Conservation (phyloP, 2,888 invertebrate species). For the Sphecodes monilicornis region DNA sequence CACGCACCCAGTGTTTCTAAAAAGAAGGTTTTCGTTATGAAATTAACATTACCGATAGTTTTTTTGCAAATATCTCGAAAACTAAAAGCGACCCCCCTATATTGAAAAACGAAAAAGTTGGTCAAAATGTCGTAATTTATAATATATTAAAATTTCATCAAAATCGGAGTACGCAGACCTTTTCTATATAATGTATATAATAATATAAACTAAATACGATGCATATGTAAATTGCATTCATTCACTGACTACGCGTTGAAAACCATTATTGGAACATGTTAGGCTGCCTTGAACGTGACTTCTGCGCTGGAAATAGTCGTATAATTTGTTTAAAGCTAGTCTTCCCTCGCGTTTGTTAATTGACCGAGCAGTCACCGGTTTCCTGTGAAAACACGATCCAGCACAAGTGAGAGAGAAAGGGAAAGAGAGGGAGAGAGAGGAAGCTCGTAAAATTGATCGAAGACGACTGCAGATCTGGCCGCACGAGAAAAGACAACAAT, state of each 20-base stretch:
- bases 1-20: too few relatives aligned
- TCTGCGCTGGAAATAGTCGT: neutral
- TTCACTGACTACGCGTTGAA: neutral
- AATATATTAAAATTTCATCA: too few relatives aligned
- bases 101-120: too few relatives aligned
- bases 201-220: neutral
- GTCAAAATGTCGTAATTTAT: too few relatives aligned
- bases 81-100: too few relatives aligned
- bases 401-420: neutral
- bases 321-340: conserved; percentile 16
- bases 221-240: neutral
- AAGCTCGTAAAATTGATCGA: conserved; percentile 23
- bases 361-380: neutral
- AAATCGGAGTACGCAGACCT: too few relatives aligned
- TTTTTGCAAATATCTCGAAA: too few relatives aligned
- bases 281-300: conserved; percentile 8
- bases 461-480: neutral
- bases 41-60: too few relatives aligned
- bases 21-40: too few relatives aligned
- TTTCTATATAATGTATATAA: too few relatives aligned
- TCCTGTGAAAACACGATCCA: neutral
- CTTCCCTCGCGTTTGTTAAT: conserved; percentile 5
- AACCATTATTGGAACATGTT: neutral
- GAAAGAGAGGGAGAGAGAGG: neutral
- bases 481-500: conserved; percentile 40